These are phyloP conservation scores for Bubo scandiacus DNA, from an alignment of 2,113 vertebrate genomes.

Conservation along the genomic window DNA sequence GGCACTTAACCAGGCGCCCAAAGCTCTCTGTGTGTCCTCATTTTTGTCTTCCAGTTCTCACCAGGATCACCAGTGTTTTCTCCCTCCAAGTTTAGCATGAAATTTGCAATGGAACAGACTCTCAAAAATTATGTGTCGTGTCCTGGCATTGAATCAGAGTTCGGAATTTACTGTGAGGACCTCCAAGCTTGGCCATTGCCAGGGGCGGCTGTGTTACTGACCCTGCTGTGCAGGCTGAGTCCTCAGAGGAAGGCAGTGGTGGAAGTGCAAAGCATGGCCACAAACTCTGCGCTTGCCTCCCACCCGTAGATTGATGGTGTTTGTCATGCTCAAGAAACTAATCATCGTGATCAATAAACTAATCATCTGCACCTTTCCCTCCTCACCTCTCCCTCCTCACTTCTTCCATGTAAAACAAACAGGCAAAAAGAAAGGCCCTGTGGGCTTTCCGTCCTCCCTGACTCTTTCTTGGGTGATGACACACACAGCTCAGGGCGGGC, in stretches of 20 bases:
- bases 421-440: background rate
- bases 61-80: background rate
- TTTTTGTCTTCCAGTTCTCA: background rate
- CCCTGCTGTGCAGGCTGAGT: background rate
- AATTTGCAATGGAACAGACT: background rate
- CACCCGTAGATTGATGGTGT: rapidly evolving
- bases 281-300: background rate
- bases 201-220: rapidly evolving
- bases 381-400: background rate
- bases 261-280: background rate
- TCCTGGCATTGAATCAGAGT: background rate
- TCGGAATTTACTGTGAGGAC: background rate
- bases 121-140: background rate
- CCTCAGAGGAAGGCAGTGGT: background rate
- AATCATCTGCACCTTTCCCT: background rate
- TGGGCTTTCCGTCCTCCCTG: background rate
- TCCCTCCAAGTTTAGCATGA: background rate
- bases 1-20: background rate
- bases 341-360: background rate
- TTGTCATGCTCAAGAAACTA: background rate
- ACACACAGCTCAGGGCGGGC: background rate
- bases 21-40: background rate
- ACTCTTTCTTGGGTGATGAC: background rate
- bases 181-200: background rate
- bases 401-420: background rate